A percentile compares a stretch with the other conserved stretches of the same genome.
These are phyloP conservation scores for Anarsia innoxiella DNA, from an alignment of 2,888 invertebrate species.

Conservation along the genomic window DNA sequence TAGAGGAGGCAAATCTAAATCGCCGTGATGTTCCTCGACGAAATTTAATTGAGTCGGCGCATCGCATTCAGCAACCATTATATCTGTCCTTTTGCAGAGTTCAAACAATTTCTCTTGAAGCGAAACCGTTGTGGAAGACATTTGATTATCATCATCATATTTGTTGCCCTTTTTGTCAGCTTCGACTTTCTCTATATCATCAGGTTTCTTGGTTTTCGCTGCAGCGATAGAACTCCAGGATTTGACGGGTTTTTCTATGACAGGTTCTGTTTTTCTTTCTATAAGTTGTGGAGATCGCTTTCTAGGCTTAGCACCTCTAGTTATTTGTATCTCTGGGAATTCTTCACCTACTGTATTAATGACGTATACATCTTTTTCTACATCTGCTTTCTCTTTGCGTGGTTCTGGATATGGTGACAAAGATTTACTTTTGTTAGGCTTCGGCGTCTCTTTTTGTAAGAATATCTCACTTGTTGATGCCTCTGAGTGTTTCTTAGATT, in stretches of 20 bases:
- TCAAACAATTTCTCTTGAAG: slow-evolving; percentile 60
- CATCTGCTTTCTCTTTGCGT: slow-evolving; percentile 38
- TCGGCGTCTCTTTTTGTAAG: slow-evolving; percentile 34
- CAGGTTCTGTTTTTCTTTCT: slow-evolving; percentile 26
- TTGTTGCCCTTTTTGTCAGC: slow-evolving; percentile 18
- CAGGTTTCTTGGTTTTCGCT: slow-evolving; percentile 39
- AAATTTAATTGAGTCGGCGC: slow-evolving; percentile 59
- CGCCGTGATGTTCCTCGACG: slow-evolving; percentile 66
- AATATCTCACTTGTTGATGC: slow-evolving; percentile 26
- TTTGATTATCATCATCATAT: slow-evolving; percentile 23
- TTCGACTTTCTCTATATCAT: slow-evolving; percentile 21
- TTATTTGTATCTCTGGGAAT: slow-evolving; percentile 66
- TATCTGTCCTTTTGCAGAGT: slow-evolving; percentile 63
- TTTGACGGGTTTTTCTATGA: slow-evolving; percentile 31
- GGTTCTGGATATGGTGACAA: slow-evolving; percentile 42
- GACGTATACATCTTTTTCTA: slow-evolving; percentile 58
- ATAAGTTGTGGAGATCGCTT: slow-evolving; percentile 50
- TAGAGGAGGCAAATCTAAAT: slow-evolving; percentile 57
- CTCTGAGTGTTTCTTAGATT: slow-evolving; percentile 19
- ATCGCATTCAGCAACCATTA: slow-evolving; percentile 67
- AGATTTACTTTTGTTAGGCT: slow-evolving; percentile 50
- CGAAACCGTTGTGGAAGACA: slow-evolving; percentile 36
- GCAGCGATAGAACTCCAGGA: slow-evolving; percentile 44
- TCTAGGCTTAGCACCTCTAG: slow-evolving; percentile 45
- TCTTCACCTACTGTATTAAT: slow-evolving; percentile 63